A percentile compares a stretch with the other conserved stretches of the same genome.
phyloP scores from a whole-genome alignment of 1,140 invertebrate genomes.

The Lordiphosa collinella region DNA sequence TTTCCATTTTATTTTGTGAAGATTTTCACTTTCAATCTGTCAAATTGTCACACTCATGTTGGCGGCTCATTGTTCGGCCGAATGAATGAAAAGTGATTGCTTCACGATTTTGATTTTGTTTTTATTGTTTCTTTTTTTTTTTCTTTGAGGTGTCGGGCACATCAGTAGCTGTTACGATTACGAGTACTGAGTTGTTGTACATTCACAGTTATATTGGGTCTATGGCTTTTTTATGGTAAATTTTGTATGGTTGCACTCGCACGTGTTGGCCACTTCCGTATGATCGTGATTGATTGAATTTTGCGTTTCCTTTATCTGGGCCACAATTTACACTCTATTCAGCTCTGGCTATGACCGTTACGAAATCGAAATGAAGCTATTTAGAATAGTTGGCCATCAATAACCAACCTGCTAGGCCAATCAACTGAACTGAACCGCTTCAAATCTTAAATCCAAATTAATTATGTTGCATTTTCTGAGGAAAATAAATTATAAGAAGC shows the following conservation, averaged over 20 bases:
- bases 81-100: constrained; percentile 64
- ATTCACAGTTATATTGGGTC: constrained; percentile 14
- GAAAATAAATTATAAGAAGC: constrained; percentile 70
- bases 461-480: constrained; percentile 50
- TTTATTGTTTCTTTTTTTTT: constrained; percentile 9
- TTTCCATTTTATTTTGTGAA: constrained; percentile 28
- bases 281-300: constrained; percentile 27
- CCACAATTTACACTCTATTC: constrained; percentile 33
- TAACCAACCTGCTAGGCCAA: constrained; percentile 29
- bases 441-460: constrained; percentile 56
- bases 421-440: constrained; percentile 8
- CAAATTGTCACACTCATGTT: constrained; percentile 64
- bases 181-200: not conserved
- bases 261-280: constrained; percentile 39
- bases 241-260: constrained; percentile 6
- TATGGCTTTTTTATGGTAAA: constrained; percentile 10
- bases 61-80: constrained; percentile 31
- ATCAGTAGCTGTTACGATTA: constrained; percentile 26
- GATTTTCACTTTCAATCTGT: constrained; percentile 74
- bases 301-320: constrained; percentile 1
- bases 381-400: constrained; percentile 55
- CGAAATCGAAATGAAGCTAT: constrained; percentile 70
- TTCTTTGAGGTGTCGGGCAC: constrained; percentile 15
- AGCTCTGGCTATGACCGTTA: constrained; percentile 37
- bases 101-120: constrained; percentile 52